phyloP scores from a whole-genome alignment of 2,888 invertebrate genomes.

The Tachystola acroxantha region DNA sequence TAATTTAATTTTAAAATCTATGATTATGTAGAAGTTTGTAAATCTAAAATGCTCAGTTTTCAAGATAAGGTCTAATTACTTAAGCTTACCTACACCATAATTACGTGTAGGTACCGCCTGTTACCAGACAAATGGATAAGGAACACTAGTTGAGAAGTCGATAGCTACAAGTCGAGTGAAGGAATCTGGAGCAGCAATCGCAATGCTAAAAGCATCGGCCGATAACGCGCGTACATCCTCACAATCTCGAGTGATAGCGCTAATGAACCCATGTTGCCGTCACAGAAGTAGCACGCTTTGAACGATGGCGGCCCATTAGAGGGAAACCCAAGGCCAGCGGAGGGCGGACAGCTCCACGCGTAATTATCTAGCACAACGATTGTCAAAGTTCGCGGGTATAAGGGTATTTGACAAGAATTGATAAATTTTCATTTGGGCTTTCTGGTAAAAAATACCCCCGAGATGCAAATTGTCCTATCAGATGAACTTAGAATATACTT shows the following conservation, averaged over 20 bases:
- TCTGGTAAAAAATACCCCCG: no score
- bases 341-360: constrained; percentile 55
- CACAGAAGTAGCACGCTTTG: constrained; percentile 61
- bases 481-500: no score
- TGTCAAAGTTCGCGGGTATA: no score
- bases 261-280: constrained; percentile 73
- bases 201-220: constrained; percentile 62
- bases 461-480: no score
- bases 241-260: constrained; percentile 65
- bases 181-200: constrained; percentile 46
- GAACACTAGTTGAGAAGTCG: constrained; percentile 7
- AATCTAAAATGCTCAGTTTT: no score
- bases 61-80: no score
- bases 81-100: constrained; percentile 4
- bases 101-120: constrained; percentile 3
- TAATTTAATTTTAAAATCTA: no score
- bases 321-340: constrained; percentile 52
- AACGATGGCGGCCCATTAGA: constrained; percentile 57
- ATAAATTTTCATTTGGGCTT: no score
- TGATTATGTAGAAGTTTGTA: no score
- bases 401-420: no score
- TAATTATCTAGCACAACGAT: constrained; percentile 51
- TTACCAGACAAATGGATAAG: constrained; percentile 8
- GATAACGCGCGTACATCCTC: constrained; percentile 56
- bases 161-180: constrained; percentile 9